Evolutionary conservation across 2,797 vertebrate genomes (phyloP).

Genomic region (Taeniopygia guttata): DNA sequence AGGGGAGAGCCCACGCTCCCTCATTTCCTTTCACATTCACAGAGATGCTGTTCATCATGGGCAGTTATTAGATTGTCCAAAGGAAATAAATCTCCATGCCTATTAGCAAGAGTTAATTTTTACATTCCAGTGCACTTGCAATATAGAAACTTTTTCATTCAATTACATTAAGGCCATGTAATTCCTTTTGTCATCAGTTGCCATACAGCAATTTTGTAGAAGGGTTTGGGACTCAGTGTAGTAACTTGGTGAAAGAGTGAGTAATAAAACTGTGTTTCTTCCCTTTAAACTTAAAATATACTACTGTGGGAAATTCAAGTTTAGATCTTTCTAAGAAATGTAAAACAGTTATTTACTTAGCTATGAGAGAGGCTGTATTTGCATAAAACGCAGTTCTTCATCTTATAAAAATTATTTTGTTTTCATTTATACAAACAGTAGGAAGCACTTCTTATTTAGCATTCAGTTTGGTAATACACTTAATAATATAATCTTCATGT

Average conservation of each 20-base stretch:
- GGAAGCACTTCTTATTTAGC: background rate
- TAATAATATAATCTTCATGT: background rate
- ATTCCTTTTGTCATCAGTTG: background rate
- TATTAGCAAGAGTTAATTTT: background rate
- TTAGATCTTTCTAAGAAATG: background rate
- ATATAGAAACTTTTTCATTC: background rate
- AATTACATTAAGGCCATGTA: background rate
- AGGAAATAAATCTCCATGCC: background rate
- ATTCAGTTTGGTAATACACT: background rate
- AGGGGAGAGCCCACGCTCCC: background rate
- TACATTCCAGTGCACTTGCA: background rate
- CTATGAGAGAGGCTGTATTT: background rate
- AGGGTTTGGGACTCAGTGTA: background rate
- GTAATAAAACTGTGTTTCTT: background rate
- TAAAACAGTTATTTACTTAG: background rate
- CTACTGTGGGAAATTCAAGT: background rate
- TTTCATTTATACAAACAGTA: background rate
- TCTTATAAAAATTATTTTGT: background rate
- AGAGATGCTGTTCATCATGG: background rate
- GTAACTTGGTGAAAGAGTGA: background rate
- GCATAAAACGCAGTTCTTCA: background rate
- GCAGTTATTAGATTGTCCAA: background rate
- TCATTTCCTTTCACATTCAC: background rate
- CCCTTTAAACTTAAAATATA: background rate
- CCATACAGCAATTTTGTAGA: background rate